Percentiles rank a stretch among this genome's conserved stretches.
phyloP scores from a whole-genome alignment of 2,888 invertebrate species.

The Acanthosepion esculentum region DNA sequence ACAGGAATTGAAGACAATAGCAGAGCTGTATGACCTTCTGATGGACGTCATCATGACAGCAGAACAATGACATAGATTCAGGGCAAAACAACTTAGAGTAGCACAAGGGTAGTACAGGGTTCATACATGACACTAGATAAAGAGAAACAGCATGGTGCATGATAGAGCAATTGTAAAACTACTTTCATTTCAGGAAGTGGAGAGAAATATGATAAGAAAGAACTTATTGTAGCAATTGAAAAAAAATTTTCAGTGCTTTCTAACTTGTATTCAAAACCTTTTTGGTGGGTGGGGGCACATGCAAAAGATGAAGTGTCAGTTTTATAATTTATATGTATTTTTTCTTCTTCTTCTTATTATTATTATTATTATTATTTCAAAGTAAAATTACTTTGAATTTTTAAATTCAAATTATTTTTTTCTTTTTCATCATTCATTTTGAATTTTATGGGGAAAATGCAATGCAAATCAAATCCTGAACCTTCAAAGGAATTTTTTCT shows the following conservation, averaged over 20 bases:
- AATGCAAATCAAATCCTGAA: background rate
- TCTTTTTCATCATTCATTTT: background rate
- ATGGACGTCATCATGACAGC: conserved; percentile 34
- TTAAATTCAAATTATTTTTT: background rate
- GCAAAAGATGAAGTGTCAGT: background rate
- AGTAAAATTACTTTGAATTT: background rate
- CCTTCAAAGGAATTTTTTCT: background rate
- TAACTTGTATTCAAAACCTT: background rate
- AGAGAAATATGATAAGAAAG: conserved; percentile 34
- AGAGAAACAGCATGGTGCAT: background rate
- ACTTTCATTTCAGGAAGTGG: background rate
- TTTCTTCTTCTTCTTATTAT: background rate
- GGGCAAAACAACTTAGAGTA: background rate
- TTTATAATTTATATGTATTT: background rate
- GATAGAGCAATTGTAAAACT: background rate
- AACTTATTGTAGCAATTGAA: background rate
- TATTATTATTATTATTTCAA: background rate
- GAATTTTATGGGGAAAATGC: background rate
- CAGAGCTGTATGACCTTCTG: conserved; percentile 23
- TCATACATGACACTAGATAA: background rate
- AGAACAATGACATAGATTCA: conserved; percentile 44
- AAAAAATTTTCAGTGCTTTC: background rate
- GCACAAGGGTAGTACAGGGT: background rate
- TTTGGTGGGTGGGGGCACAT: background rate
- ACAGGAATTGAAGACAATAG: background rate